phyloP scores from a whole-genome alignment of 2,888 invertebrate genomes.

The Boloria euphrosyne region DNA sequence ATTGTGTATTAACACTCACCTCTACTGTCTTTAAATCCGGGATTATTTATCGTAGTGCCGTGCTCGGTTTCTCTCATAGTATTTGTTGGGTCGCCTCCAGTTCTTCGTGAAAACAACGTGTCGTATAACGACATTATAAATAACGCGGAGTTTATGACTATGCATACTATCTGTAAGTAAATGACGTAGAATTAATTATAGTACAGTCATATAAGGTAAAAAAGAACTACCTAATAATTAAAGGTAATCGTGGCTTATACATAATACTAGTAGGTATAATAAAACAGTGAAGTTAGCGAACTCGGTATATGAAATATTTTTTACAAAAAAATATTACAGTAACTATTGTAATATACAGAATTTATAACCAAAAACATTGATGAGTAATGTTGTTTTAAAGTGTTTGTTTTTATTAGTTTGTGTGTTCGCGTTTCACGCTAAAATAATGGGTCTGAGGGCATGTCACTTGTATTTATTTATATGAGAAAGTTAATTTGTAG shows the following conservation, averaged over 20 bases:
- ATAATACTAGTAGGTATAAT: no score
- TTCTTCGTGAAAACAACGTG: slow-evolving; percentile 87
- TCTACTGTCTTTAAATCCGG: slow-evolving; percentile 89
- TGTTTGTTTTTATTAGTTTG: no score
- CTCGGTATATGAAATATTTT: no score
- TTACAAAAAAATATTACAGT: no score
- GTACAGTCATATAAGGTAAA: not conserved
- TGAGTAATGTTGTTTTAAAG: no score
- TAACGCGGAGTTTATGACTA: slow-evolving; percentile 87
- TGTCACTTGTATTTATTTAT: no score
- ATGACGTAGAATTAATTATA: not conserved
- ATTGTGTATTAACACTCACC: slow-evolving; percentile 57
- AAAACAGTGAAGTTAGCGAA: no score
- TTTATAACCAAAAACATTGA: no score
- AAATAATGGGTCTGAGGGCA: no score
- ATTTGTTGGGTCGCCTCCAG: slow-evolving; percentile 91
- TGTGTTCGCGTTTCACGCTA: no score
- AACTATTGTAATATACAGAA: no score
- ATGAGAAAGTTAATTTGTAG: no score
- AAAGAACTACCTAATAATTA: not conserved
- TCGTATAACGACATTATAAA: slow-evolving; percentile 92
- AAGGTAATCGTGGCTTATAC: not conserved
- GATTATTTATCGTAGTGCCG: slow-evolving; percentile 92
- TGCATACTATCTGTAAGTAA: slow-evolving; percentile 87
- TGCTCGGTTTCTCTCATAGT: slow-evolving; percentile 79